phyloP scores from a whole-genome alignment of 2,797 vertebrate species.

The Hippopotamyrus pictus region DNA sequence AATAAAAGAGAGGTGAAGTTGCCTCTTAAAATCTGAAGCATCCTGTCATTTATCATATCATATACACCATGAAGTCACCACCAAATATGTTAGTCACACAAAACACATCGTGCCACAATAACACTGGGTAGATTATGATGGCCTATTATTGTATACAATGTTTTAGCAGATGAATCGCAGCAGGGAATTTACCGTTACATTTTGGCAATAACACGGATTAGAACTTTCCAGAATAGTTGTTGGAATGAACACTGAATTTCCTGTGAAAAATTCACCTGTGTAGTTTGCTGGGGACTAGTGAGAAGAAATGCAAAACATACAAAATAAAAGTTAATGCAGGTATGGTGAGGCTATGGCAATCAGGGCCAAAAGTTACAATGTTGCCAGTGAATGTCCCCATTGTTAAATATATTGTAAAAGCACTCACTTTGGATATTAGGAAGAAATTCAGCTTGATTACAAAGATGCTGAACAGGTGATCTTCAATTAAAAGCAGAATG shows the following conservation, averaged over 20 bases:
- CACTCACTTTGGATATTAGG: background rate
- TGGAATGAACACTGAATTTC: background rate
- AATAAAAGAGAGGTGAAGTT: conserved; percentile 6
- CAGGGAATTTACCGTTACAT: background rate
- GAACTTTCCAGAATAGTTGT: background rate
- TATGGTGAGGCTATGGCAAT: background rate
- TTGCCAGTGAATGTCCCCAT: background rate
- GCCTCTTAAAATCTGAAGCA: background rate
- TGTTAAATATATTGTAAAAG: background rate
- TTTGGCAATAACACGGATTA: background rate
- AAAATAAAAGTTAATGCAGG: background rate
- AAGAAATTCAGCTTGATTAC: background rate
- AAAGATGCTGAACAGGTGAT: background rate
- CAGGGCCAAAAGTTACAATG: background rate
- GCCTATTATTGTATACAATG: background rate
- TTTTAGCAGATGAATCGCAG: background rate
- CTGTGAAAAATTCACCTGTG: background rate
- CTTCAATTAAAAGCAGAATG: background rate
- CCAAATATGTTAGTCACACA: background rate
- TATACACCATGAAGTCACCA: conserved; percentile 6
- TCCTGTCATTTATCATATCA: background rate
- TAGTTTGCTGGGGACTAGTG: background rate
- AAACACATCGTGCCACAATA: background rate
- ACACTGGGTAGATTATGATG: background rate
- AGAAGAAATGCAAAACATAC: background rate